These are phyloP conservation scores for Taenaris catops DNA, from an alignment of 2,888 invertebrate species.

Conservation along the genomic window DNA sequence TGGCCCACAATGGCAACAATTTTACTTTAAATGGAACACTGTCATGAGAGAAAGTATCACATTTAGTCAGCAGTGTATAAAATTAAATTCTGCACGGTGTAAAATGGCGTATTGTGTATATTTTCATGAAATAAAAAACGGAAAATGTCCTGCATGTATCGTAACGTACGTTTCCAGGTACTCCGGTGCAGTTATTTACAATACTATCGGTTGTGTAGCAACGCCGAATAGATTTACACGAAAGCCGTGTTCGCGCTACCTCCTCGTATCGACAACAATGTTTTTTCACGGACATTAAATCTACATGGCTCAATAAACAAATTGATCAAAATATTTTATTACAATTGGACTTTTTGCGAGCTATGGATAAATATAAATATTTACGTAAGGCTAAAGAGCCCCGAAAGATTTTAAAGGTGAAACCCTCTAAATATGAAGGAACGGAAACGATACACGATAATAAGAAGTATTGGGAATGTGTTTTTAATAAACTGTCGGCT, in stretches of 20 bases:
- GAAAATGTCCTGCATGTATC: constrained; percentile 20
- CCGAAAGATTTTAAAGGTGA: constrained; percentile 45
- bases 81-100: constrained; percentile 11
- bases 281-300: constrained; percentile 26
- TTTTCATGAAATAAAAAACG: constrained; percentile 22
- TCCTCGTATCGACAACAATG: constrained; percentile 22
- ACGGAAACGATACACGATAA: constrained; percentile 44
- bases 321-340: constrained; percentile 17
- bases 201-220: constrained; percentile 26
- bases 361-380: constrained; percentile 11
- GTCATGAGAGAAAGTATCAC: too few relatives aligned
- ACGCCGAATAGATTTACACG: constrained; percentile 24
- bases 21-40: too few relatives aligned
- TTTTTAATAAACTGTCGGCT: constrained; percentile 43
- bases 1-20: too few relatives aligned
- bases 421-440: constrained; percentile 45
- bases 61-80: constrained; percentile 5
- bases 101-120: constrained; percentile 18
- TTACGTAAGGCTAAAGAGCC: constrained; percentile 32
- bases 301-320: constrained; percentile 23
- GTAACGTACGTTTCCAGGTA: constrained; percentile 25
- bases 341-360: not conserved
- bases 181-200: constrained; percentile 24
- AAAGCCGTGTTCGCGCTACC: constrained; percentile 22
- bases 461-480: constrained; percentile 54